Evolutionary conservation across 2,113 vertebrate genomes (phyloP), one percentile per base, ranked within the genome.

Genomic region (Prietella phreatophila): DNA sequence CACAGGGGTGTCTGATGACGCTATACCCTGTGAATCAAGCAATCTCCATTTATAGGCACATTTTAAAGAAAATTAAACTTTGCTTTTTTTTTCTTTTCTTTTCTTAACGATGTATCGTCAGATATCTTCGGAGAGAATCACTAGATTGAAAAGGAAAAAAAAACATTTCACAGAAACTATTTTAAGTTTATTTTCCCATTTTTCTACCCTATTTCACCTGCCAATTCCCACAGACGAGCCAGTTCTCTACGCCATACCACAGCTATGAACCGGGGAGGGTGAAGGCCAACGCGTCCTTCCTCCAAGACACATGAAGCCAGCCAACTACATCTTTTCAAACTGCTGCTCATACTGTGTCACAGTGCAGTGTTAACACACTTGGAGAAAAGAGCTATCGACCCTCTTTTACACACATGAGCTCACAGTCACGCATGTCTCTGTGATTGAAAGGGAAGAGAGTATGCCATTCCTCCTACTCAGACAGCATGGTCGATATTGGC

Each of bases 161-260:
- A 73, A 73, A 22, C 69, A 39, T 33, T 39, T 75, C 19, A 89
- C 88, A 82, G 82, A 90, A 91, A 50, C 20, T 53, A 84, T 53
- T 55, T 79, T 30, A 14, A 78, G 27, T 27, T 15, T 15, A 50
- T 76, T 47, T 55, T 1, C 7, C 15, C 42, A 76, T 15, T 6
- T 53, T 56, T 9, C 5, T 55, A 0, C 22, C 1, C 27, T 30
- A 22, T 81, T 81, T 79, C 27, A 76, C 10, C 13, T 78, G 27
- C 14, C 27, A 55, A 9, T 79, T 79, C 7, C 50, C 14, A 79
- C 25, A 27, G 33, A 56, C 27, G 2, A 53, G 50, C 25, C 30
- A 79, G 13, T 0, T 42, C 71, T 13, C 22, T 22, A 53, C 13
- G n/a, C 17, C 15, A 79, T 19, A 53, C 6, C 3, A 30, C 76